Base-by-base conservation (phyloP, 2,888 invertebrate species). In the Hemaris fuciformis region DNA sequence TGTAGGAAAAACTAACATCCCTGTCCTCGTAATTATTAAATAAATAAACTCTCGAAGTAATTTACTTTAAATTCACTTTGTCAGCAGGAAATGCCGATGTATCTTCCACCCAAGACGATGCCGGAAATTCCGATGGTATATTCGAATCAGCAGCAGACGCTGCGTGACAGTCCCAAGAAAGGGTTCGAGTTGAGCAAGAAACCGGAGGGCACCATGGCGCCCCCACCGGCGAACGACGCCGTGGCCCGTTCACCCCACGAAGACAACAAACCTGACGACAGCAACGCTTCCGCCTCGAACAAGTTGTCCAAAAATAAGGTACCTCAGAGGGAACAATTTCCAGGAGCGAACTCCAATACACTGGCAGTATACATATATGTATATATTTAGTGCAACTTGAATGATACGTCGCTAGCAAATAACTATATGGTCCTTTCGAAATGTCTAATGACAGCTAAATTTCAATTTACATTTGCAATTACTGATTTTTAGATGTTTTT, bases 111-210 rank as follows among this genome's bases (percentile, higher is more conserved):
- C 31, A 85, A 85, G 72, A 85, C 89, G 64, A 89, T 88, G 89
- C 89, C 89, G 3, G 89, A 89, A 73, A 73, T 88, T 64, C 83
- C 85, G 57, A 74, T 80, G 66, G 73, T 77, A 65, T 87, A 87
- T 75, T 74, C 84, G 31, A 76, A 80, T 61, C 83, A 79, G 73
- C 85, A 80, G 70, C 83, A 81, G 68, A 81, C 86, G 57, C 78
- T 88, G 41, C 82, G 87, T 15, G 91, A 90, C 76, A 79, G 83
- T 64, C 87, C 87, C 66, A 91, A 90, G 79, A 91, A 91, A 71
- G 88, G 87, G 10, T 81, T 83, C 70, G 84, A 81, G 64, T 66
- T 81, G 65, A 64, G 63, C 65, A 64, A 62, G 64, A 67, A 69
- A 41, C 63, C 61, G 53, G 71, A 70, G 43, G 61, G 68, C 38